Base-by-base conservation (phyloP, 2,888 invertebrate species). In the Pheosia tremula region DNA sequence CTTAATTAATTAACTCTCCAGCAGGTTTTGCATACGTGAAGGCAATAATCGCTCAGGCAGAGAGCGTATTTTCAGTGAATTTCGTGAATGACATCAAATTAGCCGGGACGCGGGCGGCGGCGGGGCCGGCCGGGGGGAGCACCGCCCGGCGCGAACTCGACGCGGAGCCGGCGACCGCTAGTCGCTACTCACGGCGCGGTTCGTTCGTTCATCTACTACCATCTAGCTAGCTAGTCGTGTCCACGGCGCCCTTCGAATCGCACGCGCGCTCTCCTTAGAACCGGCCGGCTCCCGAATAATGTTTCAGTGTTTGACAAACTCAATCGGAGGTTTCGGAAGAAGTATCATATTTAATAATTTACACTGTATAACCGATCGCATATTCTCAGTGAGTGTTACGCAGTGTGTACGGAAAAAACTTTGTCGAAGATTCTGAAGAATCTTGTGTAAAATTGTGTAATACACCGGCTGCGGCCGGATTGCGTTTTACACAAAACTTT, bases 331-430 rank as follows among this genome's bases (percentile, higher is more conserved):
- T 91, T 89, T 91, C 84, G 91, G 93, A 90, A 92, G 93, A 92
- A 93, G 93, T 91, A 91, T 86, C 86, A 87, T 88, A 83, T 84
- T 89, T 87, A 89, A 89, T 88, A 91, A 90, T 93, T 89, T 91
- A 91, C 92, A 90, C 91, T 89, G 91, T 91, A 88, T 86, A 89
- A 88, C 88, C 88, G 89, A 88, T 86, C 89, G 90, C 92, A 93
- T 91, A 92, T 92, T 93, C 88, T 92, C 91, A 94, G 94, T 94
- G 93, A 91, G 92, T 93, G 93, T 93, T 87, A 92, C 93, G 86
- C 94, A 93, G 92, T 94, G 94, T 90, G 94, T 94, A 89, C 89
- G 94, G 82, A 94, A 93, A 94, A 94, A 94, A 94, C 93, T 93
- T 93, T 89, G 88, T 91, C 92, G 92, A 89, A 93, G 92, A 94